A percentile compares a stretch with the other conserved stretches of the same genome.
phyloP scores from a whole-genome alignment of 1,140 invertebrate genomes.

The Drosophila arawakana region DNA sequence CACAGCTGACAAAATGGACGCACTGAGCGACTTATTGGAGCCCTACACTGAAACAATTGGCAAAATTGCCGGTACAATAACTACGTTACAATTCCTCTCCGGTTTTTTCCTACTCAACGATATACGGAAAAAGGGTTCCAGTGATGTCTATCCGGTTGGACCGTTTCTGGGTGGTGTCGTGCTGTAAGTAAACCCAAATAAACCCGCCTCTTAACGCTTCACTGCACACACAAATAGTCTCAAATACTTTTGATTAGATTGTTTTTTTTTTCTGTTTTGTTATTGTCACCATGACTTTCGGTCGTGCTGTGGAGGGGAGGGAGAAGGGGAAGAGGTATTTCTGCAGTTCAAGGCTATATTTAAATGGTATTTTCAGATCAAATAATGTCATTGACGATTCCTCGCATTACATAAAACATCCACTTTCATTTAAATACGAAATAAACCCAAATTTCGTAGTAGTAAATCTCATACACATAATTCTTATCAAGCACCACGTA shows the following conservation, averaged over 20 bases:
- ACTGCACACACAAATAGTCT: slow-evolving; percentile 27
- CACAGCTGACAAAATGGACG: slow-evolving; percentile 75
- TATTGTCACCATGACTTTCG: slow-evolving; percentile 67
- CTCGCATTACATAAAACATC: slow-evolving; percentile 39
- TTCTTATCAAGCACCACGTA: slow-evolving; percentile 29
- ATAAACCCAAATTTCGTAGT: neutral
- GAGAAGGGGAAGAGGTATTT: neutral
- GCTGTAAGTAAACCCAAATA: slow-evolving; percentile 86
- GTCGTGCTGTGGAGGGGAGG: neutral
- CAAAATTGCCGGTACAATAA: slow-evolving; percentile 85
- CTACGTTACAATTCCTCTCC: slow-evolving; percentile 88
- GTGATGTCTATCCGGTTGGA: slow-evolving; percentile 87
- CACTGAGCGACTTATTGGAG: slow-evolving; percentile 72
- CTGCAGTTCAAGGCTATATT: slow-evolving; percentile 42
- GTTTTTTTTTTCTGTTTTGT: slow-evolving; percentile 46
- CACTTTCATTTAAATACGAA: neutral
- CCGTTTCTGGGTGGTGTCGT: slow-evolving; percentile 90
- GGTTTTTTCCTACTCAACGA: slow-evolving; percentile 89
- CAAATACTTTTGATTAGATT: slow-evolving; percentile 71
- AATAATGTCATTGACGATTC: slow-evolving; percentile 41
- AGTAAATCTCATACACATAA: neutral
- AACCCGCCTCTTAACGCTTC: slow-evolving; percentile 28
- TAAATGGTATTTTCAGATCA: slow-evolving; percentile 7
- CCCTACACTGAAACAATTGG: slow-evolving; percentile 72
- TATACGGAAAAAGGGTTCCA: slow-evolving; percentile 88